Evolutionary conservation across 2,888 invertebrate species (phyloP), one percentile per base, ranked within the genome.

Genomic region (Sclerodermus sp.): DNA sequence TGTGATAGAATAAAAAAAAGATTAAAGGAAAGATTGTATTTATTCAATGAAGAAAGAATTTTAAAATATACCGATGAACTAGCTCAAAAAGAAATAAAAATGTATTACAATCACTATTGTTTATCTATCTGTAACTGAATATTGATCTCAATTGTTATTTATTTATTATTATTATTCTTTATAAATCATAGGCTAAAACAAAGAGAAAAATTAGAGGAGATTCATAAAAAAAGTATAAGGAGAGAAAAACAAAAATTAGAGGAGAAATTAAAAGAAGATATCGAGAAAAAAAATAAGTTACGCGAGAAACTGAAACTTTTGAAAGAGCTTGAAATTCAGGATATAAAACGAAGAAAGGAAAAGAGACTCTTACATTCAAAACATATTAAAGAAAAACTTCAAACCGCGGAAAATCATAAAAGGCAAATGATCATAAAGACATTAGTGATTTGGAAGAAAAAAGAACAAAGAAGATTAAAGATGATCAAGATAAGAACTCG

Each of bases 1-100:
- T 63, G 52, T 1, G 65, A 74, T 6, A 55, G 54, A 17, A 53
- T 78, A 15, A 66, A 60, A 38, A 56, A 54, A 30, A 23, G 17
- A 54, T 17, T 8, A 56, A 44, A 31, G 57, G 32, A 16, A 42
- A 50, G 2, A 49, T 30, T 47, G 6, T 10, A 29, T 17, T n/a
- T 56, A 37, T 49, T 15, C 5, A 42, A 49, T 2, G 70, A 71
- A 18, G 58, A 44, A 1, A 60, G 54, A 42, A 53, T 53, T 9
- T 51, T 73, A 13, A 42, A 57, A n/a, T 58, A 56, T 15, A 62
- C 70, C 1, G 59, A 68, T 2, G 34, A 49, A 0, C 58, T 62
- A 18, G 68, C 70, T 9, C 47, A 58, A 18, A 66, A 61, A 12
- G 65, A 73, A 53, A 49, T 49, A 10, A 51, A 54, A 31, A 67